Base-by-base conservation (phyloP, 2,113 vertebrate genomes). In the Garra rufa region DNA sequence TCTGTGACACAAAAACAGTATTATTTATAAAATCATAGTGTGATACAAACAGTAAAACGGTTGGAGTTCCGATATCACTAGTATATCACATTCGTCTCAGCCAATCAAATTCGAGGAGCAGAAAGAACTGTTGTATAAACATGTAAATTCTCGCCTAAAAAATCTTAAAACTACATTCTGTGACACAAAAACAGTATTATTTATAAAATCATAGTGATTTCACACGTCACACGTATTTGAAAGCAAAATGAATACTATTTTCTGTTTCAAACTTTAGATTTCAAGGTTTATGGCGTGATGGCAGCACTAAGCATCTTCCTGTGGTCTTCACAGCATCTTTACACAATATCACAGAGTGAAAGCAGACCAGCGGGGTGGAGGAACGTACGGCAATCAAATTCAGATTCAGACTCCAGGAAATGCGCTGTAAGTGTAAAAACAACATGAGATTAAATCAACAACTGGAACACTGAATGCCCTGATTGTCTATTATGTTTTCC, bases 371-470 rank as follows among this genome's bases (percentile, higher is more conserved):
- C 13, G 52, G 34, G 52, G 52, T 24, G 21, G 52, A 41, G 52
- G 34, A 50, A 59, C 6, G 11, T 30, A 19, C 5, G 26, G 41
- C 59, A 65, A 79, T 61, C 57, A 44, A 63, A 79, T 46, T 61
- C 77, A 26, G 55, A 79, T 46, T 79, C 24, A 65, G 77, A 80
- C 24, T 65, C 38, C 57, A 46, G 55, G 13, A 79, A 76, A 76
- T 3, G 28, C 8, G 28, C 73, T 28, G 34, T 34, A 57, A 76
- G 8, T 59, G 34, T 77, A 13, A 59, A 77, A 55, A 77, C 52
- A 57, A 41, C 52, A 59, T 41, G 52, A 77, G 52, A 59, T 77
- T 77, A 59, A 77, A 80, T 80, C 77, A 65, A 65, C 55, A 78
- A 61, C 34, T 43, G 55, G 21, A 80, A 65, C 77, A 28, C 24